Percentiles rank a stretch among this genome's conserved stretches.
phyloP scores from a whole-genome alignment of 2,888 invertebrate genomes.

The Parnassius apollo region DNA sequence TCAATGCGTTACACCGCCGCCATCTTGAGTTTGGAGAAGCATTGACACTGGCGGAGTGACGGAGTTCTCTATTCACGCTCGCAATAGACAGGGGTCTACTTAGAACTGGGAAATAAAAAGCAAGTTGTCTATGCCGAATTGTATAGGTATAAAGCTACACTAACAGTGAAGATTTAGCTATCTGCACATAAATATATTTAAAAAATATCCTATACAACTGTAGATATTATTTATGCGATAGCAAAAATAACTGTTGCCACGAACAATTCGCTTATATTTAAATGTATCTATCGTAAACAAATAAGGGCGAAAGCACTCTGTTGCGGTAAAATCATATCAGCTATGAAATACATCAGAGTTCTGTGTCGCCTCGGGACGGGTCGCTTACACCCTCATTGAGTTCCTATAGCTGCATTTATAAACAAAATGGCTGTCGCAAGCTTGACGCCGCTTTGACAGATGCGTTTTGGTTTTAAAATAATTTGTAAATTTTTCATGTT shows the following conservation, averaged over 20 bases:
- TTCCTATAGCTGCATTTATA: constrained; percentile 62
- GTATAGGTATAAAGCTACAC: constrained; percentile 23
- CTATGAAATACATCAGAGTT: constrained; percentile 73
- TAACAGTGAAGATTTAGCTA: too few species aligned
- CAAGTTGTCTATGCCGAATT: constrained; percentile 66
- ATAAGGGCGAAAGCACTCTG: constrained; percentile 53
- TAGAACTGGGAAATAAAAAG: constrained; percentile 53
- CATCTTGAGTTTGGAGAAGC: constrained; percentile 63
- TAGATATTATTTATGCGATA: too few species aligned
- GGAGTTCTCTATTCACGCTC: constrained; percentile 62
- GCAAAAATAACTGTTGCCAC: too few species aligned
- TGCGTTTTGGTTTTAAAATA: constrained; percentile 26
- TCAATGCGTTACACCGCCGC: constrained; percentile 56
- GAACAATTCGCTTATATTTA: too few species aligned
- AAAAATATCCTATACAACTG: too few species aligned
- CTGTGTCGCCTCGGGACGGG: constrained; percentile 58
- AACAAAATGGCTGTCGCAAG: constrained; percentile 65
- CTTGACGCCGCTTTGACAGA: constrained; percentile 72
- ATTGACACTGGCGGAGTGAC: constrained; percentile 71
- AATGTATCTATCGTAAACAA: constrained; percentile 40
- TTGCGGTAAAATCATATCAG: constrained; percentile 75
- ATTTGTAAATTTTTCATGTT: too few species aligned
- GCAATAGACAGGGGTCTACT: constrained; percentile 55
- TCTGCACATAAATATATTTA: too few species aligned
- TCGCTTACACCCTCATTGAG: constrained; percentile 72